Evolutionary conservation across 2,113 vertebrate species (phyloP), one percentile per base, ranked within the genome.

Genomic region (Rafetus swinhoei): DNA sequence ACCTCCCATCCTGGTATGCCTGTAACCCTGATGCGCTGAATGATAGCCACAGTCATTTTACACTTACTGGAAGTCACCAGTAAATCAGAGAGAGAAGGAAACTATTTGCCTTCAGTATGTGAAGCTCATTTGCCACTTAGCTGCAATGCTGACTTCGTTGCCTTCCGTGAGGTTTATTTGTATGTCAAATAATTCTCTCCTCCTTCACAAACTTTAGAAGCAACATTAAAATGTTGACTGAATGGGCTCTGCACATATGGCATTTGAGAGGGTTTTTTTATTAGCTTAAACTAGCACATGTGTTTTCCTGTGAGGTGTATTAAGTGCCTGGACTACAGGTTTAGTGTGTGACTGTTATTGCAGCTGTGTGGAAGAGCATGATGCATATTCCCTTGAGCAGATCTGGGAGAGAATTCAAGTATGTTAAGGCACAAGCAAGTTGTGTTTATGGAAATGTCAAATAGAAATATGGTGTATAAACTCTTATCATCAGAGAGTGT

Each of bases 321-420:
- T 95, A 97, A 97, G 96, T 97, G 97, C 97, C 92, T 91, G 91
- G 85, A 95, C 95, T 95, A 56, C 95, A 96, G 95, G 95, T 96
- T 96, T 93, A 95, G 95, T 92, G 91, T 97, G 84, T 85, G 90
- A 93, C 93, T 97, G 96, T 97, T 97, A 96, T 95, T 96, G 95
- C 97, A 98, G 97, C 97, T 98, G 96, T 95, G 95, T 96, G 84
- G 95, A 97, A 94, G 95, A 97, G 93, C 94, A 82, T 85, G 96
- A 94, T 92, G 96, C 22, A 81, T 95, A 95, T 96, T 97, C 97
- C 97, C 97, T 82, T 60, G 96, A 96, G 96, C 83, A 81, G 81
- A 74, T 57, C 93, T 84, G 81, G 84, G 94, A 96, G 93, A 93
- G 87, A 94, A 87, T 92, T 96, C 92, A 94, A 96, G 86, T 94